A percentile compares a stretch with the other conserved stretches of the same genome.
phyloP scores from a whole-genome alignment of 2,113 vertebrate species.

The Miniopterus natalensis region DNA sequence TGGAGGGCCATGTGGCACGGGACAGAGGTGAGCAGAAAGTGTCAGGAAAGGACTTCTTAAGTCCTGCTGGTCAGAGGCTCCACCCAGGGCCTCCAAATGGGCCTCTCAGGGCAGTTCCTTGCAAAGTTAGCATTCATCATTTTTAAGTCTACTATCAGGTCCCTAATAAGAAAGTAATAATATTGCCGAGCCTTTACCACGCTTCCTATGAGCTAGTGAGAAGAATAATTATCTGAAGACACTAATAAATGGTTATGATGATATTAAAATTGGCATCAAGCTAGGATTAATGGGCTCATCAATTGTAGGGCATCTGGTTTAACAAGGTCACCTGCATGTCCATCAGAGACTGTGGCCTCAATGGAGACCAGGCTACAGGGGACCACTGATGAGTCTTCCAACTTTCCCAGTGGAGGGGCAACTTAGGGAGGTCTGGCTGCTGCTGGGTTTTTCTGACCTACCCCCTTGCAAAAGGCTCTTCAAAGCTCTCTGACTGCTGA shows the following conservation, averaged over 20 bases:
- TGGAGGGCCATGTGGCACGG: neutral
- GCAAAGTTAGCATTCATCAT: conserved; percentile 66
- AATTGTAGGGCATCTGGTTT: conserved; percentile 89
- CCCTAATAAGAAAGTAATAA: conserved; percentile 81
- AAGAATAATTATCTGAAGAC: conserved; percentile 89
- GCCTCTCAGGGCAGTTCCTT: conserved; percentile 16
- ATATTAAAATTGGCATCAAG: conserved; percentile 91
- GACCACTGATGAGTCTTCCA: neutral
- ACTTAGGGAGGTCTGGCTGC: neutral
- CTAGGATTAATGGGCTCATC: conserved; percentile 91
- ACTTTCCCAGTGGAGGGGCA: conserved; percentile 3
- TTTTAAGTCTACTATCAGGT: conserved; percentile 57
- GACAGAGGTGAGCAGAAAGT: neutral
- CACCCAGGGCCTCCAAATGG: conserved; percentile 25
- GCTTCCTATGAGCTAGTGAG: conserved; percentile 79
- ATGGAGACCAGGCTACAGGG: neutral
- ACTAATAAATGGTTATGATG: conserved; percentile 90
- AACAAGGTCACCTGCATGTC: conserved; percentile 90
- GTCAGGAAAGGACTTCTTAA: conserved; percentile 3
- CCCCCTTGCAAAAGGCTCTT: neutral
- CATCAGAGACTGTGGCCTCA: conserved; percentile 83
- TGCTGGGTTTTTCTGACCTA: neutral
- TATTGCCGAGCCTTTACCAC: conserved; percentile 81
- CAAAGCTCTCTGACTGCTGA: neutral
- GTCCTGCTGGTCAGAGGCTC: neutral